A percentile compares a stretch with the other conserved stretches of the same genome.
phyloP scores from a whole-genome alignment of 2,888 invertebrate species.

The Dilophus febrilis region DNA sequence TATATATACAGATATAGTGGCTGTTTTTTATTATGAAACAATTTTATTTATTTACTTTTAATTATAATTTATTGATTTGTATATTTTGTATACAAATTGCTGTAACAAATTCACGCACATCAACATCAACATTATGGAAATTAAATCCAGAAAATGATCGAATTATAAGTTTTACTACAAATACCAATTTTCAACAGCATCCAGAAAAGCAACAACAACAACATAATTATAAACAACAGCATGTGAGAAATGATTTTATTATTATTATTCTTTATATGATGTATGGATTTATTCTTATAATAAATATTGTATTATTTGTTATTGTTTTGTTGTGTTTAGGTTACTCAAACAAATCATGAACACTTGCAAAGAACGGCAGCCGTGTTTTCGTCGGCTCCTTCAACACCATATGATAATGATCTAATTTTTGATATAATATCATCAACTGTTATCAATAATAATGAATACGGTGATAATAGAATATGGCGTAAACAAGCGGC shows the following conservation, averaged over 20 bases:
- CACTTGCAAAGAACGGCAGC: no score
- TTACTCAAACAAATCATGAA: constrained; percentile 1
- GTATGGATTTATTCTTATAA: constrained; percentile 10
- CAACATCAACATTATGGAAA: constrained; percentile 71
- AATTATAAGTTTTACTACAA: constrained; percentile 25
- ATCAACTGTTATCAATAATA: constrained; percentile 49
- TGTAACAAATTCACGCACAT: constrained; percentile 59
- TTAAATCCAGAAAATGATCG: constrained; percentile 58
- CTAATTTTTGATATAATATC: constrained; percentile 58
- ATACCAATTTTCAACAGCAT: not conserved
- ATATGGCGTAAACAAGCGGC: constrained; percentile 46
- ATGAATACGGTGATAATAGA: constrained; percentile 33
- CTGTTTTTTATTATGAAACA: no score
- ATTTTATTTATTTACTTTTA: no score
- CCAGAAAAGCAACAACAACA: not conserved
- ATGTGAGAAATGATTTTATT: no score
- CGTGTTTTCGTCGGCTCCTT: not conserved
- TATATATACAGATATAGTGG: no score
- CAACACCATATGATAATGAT: constrained; percentile 36
- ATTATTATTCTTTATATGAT: no score
- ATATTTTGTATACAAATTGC: constrained; percentile 22
- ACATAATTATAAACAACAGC: no score
- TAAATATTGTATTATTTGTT: no score
- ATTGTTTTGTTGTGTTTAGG: not conserved
- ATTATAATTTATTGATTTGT: constrained; percentile 7